Percentiles rank a stretch among this genome's conserved stretches.
These are phyloP conservation scores for Condylura cristata DNA, from an alignment of 2,113 vertebrate genomes.

Conservation along the genomic window DNA sequence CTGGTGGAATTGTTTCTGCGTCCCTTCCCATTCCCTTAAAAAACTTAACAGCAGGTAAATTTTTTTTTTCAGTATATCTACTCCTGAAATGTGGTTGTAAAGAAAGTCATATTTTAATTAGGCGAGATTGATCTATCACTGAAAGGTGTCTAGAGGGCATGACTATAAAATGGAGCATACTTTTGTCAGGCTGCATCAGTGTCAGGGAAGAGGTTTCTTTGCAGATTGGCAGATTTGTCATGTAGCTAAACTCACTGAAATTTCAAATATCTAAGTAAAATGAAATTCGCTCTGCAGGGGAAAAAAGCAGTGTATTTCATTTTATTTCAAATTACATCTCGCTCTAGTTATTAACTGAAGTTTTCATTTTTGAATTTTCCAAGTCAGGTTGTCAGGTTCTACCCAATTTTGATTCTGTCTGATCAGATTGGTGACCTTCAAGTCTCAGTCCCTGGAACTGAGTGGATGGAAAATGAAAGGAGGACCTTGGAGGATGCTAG, in stretches of 20 bases:
- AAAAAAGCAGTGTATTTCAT: not conserved
- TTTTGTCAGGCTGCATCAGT: not conserved
- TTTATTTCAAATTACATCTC: not conserved
- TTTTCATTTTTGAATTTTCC: not conserved
- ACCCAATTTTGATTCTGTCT: not conserved
- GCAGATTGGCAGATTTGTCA: not conserved
- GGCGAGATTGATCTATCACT: not conserved
- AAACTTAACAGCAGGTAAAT: not conserved
- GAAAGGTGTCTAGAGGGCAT: not conserved
- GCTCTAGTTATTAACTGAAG: not conserved
- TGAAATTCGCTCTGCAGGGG: not conserved
- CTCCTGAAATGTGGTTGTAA: not conserved
- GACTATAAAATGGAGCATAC: not conserved
- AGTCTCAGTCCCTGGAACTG: not conserved
- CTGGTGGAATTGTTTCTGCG: constrained; percentile 35
- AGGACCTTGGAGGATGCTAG: not conserved
- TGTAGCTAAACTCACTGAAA: not conserved
- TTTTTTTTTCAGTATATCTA: not conserved
- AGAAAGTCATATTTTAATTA: not conserved
- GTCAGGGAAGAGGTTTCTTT: not conserved
- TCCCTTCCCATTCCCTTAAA: not conserved
- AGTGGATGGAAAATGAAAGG: not conserved
- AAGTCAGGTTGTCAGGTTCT: not conserved
- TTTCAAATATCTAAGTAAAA: not conserved
- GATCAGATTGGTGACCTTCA: not conserved